phyloP scores from a whole-genome alignment of 2,888 invertebrate species.

The Euzophera pinguis region DNA sequence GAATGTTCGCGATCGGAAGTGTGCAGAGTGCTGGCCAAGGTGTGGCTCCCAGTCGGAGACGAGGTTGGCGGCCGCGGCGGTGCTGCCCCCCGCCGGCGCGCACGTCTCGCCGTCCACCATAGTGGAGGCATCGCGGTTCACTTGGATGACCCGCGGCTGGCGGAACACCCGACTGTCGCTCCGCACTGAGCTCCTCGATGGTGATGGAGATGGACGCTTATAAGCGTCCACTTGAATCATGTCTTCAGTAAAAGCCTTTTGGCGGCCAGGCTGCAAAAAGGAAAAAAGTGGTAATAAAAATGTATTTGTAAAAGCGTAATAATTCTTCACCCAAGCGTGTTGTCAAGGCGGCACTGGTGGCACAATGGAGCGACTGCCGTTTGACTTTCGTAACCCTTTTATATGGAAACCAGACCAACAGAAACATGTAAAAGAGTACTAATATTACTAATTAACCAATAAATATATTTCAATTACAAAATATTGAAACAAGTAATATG shows the following conservation, averaged over 20 bases:
- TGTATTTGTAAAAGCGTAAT: too few relatives aligned
- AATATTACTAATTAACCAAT: too few relatives aligned
- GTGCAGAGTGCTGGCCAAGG: constrained; percentile 48
- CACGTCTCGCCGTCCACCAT: constrained; percentile 67
- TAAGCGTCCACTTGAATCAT: constrained; percentile 72
- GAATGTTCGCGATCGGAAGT: constrained; percentile 72
- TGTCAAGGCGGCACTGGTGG: too few relatives aligned
- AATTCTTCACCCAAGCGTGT: too few relatives aligned
- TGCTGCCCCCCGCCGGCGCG: constrained; percentile 28
- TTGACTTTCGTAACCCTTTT: too few relatives aligned
- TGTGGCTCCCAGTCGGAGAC: constrained; percentile 51
- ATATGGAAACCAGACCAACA: too few relatives aligned
- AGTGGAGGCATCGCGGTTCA: constrained; percentile 73
- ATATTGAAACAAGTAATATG: too few relatives aligned
- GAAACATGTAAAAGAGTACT: too few relatives aligned
- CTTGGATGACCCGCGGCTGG: constrained; percentile 72
- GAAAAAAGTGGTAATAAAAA: neutral
- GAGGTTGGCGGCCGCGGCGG: constrained; percentile 23
- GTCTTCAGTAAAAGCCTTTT: neutral
- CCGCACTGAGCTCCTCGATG: constrained; percentile 67
- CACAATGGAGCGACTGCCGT: too few relatives aligned
- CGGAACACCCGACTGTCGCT: constrained; percentile 67
- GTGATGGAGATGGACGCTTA: constrained; percentile 72
- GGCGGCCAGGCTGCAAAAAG: constrained; percentile 1
- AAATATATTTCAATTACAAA: too few relatives aligned